Percentiles rank a stretch among this genome's conserved stretches.
Evolutionary conservation across 2,113 vertebrate species (phyloP).

Genomic region (Charadrius vociferus): DNA sequence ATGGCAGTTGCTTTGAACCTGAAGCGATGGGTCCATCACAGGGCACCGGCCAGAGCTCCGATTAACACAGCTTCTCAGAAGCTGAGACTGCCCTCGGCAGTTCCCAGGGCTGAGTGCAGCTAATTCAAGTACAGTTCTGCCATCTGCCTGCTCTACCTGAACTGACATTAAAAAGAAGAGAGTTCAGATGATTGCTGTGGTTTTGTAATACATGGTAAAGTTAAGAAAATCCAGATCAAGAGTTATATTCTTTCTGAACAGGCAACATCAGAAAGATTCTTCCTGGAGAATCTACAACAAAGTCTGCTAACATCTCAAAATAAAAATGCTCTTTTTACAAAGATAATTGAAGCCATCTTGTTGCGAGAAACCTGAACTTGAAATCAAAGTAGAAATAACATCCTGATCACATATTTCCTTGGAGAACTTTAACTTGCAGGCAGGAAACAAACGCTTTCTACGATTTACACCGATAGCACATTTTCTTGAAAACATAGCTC

Average conservation of each 20-base stretch:
- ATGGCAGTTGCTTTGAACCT: not conserved
- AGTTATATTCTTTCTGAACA: not conserved
- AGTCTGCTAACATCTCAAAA: not conserved
- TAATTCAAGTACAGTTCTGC: not conserved
- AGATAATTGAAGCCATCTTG: not conserved
- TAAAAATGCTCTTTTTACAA: not conserved
- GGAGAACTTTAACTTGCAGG: not conserved
- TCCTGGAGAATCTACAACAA: not conserved
- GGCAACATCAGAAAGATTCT: not conserved
- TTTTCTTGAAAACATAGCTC: not conserved
- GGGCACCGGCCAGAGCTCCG: not conserved
- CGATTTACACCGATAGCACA: not conserved
- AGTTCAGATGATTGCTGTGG: not conserved
- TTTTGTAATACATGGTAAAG: not conserved
- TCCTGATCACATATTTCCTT: not conserved
- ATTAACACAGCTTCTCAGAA: not conserved
- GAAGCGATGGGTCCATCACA: rapidly evolving
- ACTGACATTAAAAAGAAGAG: not conserved
- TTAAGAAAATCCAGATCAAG: not conserved
- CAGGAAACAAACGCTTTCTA: not conserved
- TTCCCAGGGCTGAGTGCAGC: no score
- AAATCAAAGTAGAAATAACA: not conserved
- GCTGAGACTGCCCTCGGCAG: rapidly evolving
- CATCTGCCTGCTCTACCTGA: not conserved
- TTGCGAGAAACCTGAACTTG: not conserved